These are phyloP conservation scores for Romanogobio albipinnatus DNA, from an alignment of 2,113 vertebrate species.

Conservation along the genomic window DNA sequence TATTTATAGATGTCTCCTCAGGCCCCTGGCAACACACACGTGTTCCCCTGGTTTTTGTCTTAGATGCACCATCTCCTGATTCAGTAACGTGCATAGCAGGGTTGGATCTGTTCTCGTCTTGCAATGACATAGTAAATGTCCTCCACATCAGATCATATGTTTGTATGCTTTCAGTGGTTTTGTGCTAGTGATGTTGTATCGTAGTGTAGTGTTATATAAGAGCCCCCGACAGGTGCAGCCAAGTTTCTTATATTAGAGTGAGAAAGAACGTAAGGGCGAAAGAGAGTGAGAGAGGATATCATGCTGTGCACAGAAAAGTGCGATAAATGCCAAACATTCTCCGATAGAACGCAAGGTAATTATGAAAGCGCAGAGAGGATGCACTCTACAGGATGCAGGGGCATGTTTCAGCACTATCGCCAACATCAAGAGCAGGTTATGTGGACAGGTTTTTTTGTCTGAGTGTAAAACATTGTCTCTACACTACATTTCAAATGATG, in stretches of 20 bases:
- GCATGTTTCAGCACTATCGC: not conserved
- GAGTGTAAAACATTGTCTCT: not conserved
- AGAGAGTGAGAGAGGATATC: constrained; percentile 27
- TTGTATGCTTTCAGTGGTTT: not conserved
- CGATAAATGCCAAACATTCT: constrained; percentile 45
- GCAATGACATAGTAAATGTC: not conserved
- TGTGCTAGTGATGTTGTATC: constrained; percentile 13
- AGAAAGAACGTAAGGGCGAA: not conserved
- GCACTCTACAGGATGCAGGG: constrained; percentile 1
- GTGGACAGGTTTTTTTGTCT: not conserved
- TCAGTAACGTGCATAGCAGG: constrained; percentile 22
- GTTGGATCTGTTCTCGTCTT: not conserved
- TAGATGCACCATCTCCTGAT: constrained; percentile 40
- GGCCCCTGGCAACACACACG: constrained; percentile 41
- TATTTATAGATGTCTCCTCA: constrained; percentile 60
- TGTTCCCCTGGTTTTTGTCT: constrained; percentile 41
- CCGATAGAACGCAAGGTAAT: constrained; percentile 47
- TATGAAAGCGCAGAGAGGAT: constrained; percentile 29
- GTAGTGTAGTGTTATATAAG: constrained; percentile 14
- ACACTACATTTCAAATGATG: not conserved
- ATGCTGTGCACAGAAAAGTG: constrained; percentile 43
- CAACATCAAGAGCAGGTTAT: constrained; percentile 7
- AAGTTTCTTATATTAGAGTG: constrained; percentile 26
- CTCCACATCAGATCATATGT: not conserved
- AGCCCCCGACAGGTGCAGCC: constrained; percentile 17